phyloP scores from a whole-genome alignment of 2,797 vertebrate genomes.

The Synanceia verrucosa region DNA sequence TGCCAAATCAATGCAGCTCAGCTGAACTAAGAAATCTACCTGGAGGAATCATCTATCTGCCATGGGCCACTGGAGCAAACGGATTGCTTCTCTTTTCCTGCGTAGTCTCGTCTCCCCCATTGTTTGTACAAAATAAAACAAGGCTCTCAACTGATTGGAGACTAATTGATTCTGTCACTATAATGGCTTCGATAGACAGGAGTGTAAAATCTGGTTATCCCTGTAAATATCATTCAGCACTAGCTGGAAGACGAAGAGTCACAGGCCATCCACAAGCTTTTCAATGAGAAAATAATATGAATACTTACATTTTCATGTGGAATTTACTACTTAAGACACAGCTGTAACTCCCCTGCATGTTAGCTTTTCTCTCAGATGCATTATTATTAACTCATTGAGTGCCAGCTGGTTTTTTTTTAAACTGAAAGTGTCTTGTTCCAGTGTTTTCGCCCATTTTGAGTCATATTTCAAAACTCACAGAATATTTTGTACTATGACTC shows the following conservation, averaged over 20 bases:
- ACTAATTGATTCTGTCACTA: constrained; percentile 55
- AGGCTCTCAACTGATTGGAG: constrained; percentile 51
- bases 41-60: constrained; percentile 96
- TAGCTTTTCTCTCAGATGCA: neutral
- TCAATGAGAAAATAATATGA: neutral
- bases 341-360: neutral
- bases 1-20: constrained; percentile 96
- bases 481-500: too few relatives aligned
- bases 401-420: neutral
- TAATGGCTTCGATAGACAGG: constrained; percentile 17
- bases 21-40: constrained; percentile 92
- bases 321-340: neutral
- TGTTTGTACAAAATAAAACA: constrained; percentile 59
- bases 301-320: neutral
- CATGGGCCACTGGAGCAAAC: constrained; percentile 86
- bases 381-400: neutral
- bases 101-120: constrained; percentile 38
- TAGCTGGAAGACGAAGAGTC: neutral
- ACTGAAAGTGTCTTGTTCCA: too few relatives aligned
- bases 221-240: neutral
- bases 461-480: too few relatives aligned
- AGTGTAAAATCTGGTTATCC: constrained; percentile 14
- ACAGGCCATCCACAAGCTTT: neutral
- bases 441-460: too few relatives aligned
- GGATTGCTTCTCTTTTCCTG: constrained; percentile 72